Evolutionary conservation across 2,888 invertebrate genomes (phyloP).

Genomic region (Morpho achilles): DNA sequence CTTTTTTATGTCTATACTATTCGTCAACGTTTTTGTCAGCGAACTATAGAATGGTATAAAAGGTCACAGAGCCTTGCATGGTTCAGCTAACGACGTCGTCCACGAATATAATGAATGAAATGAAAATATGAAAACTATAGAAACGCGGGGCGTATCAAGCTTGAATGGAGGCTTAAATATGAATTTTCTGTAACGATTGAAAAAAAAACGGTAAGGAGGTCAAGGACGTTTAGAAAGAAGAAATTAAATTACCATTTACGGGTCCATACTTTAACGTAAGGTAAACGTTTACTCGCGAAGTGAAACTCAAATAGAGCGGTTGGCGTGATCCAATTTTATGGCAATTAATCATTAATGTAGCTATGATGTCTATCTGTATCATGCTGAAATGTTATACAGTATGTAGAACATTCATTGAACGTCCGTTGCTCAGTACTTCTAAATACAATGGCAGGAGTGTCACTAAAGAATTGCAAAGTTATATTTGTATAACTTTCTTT

Average conservation of each 20-base stretch:
- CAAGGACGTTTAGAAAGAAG: slow-evolving; percentile 15
- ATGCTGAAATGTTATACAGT: neutral
- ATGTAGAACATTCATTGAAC: neutral
- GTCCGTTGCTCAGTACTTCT: neutral
- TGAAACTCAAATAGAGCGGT: slow-evolving; percentile 5
- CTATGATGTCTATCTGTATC: neutral
- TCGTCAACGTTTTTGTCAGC: slow-evolving; percentile 10
- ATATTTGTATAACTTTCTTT: too few relatives aligned
- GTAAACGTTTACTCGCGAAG: slow-evolving; percentile 5
- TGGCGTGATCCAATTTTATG: slow-evolving; percentile 7
- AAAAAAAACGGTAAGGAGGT: slow-evolving; percentile 12
- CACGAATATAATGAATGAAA: slow-evolving; percentile 18
- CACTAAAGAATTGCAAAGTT: too few relatives aligned
- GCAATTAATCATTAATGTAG: slow-evolving; percentile 1
- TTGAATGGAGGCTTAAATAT: slow-evolving; percentile 16
- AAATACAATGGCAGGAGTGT: too few relatives aligned
- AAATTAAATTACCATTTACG: slow-evolving; percentile 8
- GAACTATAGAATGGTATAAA: slow-evolving; percentile 13
- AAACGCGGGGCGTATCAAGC: slow-evolving; percentile 1
- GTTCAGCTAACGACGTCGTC: slow-evolving; percentile 19
- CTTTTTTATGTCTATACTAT: slow-evolving; percentile 11
- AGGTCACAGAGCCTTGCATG: slow-evolving; percentile 18
- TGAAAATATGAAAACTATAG: slow-evolving; percentile 16
- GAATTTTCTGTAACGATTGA: slow-evolving; percentile 12
- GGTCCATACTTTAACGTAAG: slow-evolving; percentile 4